phyloP scores from a whole-genome alignment of 2,113 vertebrate genomes.

The Castor canadensis region DNA sequence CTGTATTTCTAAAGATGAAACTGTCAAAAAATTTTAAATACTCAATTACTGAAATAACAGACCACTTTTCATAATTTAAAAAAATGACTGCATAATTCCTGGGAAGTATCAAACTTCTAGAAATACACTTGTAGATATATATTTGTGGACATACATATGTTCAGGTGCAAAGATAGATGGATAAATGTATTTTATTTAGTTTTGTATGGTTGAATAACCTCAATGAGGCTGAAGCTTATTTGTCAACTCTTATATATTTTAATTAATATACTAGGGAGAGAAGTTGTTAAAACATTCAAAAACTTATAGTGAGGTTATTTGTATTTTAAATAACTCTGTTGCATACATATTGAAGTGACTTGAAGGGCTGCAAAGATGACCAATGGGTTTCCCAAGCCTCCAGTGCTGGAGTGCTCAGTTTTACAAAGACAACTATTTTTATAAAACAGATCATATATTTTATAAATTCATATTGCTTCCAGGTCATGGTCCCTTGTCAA shows the following conservation, averaged over 20 bases:
- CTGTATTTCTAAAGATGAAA: constrained; percentile 62
- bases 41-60: constrained; percentile 66
- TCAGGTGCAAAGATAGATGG: background rate
- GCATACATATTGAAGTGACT: background rate
- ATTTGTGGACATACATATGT: background rate
- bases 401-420: background rate
- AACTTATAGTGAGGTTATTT: background rate
- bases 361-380: background rate
- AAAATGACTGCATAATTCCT: background rate
- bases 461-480: background rate
- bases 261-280: background rate
- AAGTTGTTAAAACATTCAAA: background rate
- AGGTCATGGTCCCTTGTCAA: background rate
- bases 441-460: background rate
- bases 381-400: background rate
- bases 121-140: background rate
- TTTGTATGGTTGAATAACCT: background rate
- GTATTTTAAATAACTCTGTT: constrained; percentile 12
- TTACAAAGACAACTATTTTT: background rate
- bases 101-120: background rate
- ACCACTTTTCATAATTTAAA: constrained; percentile 39
- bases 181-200: background rate
- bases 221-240: background rate
- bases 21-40: constrained; percentile 55
- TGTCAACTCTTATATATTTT: background rate